Percentiles rank a stretch among this genome's conserved stretches.
phyloP scores from a whole-genome alignment of 1,140 invertebrate species.

The Drosophila tsacasi region DNA sequence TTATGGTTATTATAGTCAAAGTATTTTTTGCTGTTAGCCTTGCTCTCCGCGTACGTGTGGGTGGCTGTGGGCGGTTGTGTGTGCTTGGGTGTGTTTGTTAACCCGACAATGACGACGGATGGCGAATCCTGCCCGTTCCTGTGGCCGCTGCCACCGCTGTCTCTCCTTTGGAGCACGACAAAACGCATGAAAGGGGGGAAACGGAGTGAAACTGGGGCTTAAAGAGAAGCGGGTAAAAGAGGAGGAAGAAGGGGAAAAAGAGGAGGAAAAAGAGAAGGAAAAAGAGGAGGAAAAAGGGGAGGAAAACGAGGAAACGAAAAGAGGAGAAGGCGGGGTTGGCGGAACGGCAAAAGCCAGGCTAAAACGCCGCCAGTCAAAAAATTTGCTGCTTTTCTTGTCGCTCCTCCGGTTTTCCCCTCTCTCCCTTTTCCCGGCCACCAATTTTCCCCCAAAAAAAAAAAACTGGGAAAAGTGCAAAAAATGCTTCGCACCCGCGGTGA shows the following conservation, averaged over 20 bases:
- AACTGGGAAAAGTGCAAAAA: conserved; percentile 51
- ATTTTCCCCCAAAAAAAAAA: conserved; percentile 40
- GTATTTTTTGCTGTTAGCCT: conserved; percentile 40
- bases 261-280: neutral
- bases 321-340: neutral
- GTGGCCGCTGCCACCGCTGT: conserved; percentile 60
- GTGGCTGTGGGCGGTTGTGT: conserved; percentile 8
- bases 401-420: neutral
- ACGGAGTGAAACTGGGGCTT: conserved; percentile 19
- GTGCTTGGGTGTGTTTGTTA: conserved; percentile 35
- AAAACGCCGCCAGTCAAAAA: conserved; percentile 54
- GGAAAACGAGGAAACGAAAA: neutral
- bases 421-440: conserved; percentile 9
- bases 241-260: neutral
- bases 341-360: conserved; percentile 33
- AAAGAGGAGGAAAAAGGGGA: no score
- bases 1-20: conserved; percentile 48
- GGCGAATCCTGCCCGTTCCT: conserved; percentile 28
- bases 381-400: conserved; percentile 27
- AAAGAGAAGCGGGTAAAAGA: conserved; percentile 15
- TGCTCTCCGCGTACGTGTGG: conserved; percentile 15
- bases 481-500: conserved; percentile 72
- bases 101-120: conserved; percentile 46
- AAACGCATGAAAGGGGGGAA: conserved; percentile 46
- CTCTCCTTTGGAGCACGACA: conserved; percentile 50